Conservation (phyloP, 2,797 vertebrate species). For the Lithobates pipiens region DNA sequence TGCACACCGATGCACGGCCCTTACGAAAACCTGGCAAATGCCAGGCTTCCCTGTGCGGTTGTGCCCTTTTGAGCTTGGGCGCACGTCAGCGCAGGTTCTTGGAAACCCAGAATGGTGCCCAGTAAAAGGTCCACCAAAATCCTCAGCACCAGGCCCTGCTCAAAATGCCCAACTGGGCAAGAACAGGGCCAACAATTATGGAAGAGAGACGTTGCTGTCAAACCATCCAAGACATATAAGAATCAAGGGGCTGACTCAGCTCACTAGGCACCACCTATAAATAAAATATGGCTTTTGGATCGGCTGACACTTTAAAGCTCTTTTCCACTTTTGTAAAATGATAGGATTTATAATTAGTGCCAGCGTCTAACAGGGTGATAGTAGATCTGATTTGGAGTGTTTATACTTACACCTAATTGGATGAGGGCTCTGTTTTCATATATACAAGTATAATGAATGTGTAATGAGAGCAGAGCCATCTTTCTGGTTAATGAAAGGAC, state of each 20-base stretch:
- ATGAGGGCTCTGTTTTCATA: constrained; percentile 7
- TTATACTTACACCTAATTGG: neutral
- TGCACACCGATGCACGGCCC: no score
- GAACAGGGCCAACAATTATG: no score
- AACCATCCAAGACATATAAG: neutral
- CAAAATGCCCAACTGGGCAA: no score
- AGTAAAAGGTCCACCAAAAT: no score
- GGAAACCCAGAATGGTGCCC: no score
- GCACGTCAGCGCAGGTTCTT: no score
- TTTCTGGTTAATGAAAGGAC: neutral
- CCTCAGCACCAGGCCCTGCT: no score
- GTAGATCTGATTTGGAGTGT: neutral
- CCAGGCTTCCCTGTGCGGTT: no score
- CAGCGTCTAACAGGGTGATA: neutral
- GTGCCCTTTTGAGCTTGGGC: no score
- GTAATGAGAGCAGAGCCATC: constrained; percentile 9
- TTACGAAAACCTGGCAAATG: no score
- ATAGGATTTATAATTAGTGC: neutral
- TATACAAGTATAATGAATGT: constrained; percentile 2
- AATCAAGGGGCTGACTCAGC: neutral
- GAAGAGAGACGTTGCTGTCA: neutral
- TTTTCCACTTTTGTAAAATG: neutral
- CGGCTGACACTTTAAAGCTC: no score
- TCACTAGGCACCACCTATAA: neutral
- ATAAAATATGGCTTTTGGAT: neutral